Base-by-base conservation (phyloP, 2,113 vertebrate genomes). In the Psittacus erithacus region DNA sequence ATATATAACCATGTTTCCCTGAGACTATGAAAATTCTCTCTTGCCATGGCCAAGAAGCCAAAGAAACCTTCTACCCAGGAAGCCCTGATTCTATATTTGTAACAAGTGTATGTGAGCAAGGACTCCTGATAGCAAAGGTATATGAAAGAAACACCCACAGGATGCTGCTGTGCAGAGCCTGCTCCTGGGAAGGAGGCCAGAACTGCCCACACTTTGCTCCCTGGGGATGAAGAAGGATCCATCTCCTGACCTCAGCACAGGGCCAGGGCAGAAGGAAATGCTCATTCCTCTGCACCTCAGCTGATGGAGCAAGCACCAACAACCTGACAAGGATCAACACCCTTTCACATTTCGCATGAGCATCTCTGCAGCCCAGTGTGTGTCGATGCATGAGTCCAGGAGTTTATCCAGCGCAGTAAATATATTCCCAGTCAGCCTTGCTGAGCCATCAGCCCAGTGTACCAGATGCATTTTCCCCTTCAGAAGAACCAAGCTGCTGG, bases 71-170 rank as follows among this genome's bases (percentile, higher is more conserved):
- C 35, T 22, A 33, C 27, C 22, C 12, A 55, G 78, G 31, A 33
- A 70, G 27, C 23, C 8, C 28, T 10, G 33, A 22, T 59, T 23
- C 55, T n/a, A 14, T 15, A 23, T 35, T 59, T 59, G 57, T 33
- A 35, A 23, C 27, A 28, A 10, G 28, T 3, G 23, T 16, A 9
- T 2, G 39, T 28, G 68, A 49, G 31, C 17, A 22, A 43, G 41
- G 43, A 22, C 27, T 84, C 35, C 55, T 28, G 25, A 17, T 3
- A 35, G 25, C 41, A 43, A 53, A 62, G 29, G 25, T 17, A 25
- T 0, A 0, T 11, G 28, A n/a, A 50, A 38, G 20, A 25, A 50
- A 47, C 6, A 28, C 47, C 41, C 0, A 0, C 29, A 68, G 31
- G 35, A 65, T 6, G 2, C 18, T 7, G 3, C 22, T 13, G 6